Conservation (phyloP, 2,888 invertebrate species). For the Polietes domitor region DNA sequence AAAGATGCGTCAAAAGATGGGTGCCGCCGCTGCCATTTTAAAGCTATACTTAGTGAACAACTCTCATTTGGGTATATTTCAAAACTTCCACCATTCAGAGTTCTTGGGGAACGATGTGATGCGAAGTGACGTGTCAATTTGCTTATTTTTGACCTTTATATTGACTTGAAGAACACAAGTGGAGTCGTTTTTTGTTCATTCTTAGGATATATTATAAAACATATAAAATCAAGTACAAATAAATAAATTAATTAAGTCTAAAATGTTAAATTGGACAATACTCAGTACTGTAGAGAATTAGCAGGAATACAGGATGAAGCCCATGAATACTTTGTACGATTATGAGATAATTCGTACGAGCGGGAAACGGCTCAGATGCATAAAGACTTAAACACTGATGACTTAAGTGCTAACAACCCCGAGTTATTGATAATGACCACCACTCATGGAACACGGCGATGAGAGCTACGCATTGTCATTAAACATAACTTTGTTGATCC, state of each 20-base stretch:
- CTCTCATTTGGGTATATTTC: too few species aligned
- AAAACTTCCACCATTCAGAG: too few species aligned
- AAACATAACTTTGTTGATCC: constrained; percentile 91
- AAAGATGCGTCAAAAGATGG: too few species aligned
- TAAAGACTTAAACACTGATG: constrained; percentile 34
- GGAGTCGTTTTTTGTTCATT: background rate
- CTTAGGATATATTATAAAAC: constrained; percentile 14
- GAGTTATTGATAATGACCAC: constrained; percentile 74
- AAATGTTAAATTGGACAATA: background rate
- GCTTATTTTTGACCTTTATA: too few species aligned
- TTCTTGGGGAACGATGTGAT: too few species aligned
- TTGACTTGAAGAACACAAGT: too few species aligned
- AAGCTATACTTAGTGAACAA: too few species aligned
- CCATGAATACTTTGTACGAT: background rate
- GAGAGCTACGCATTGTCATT: constrained; percentile 78
- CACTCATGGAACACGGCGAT: constrained; percentile 72
- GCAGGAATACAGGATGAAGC: background rate
- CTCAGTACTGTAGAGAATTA: background rate
- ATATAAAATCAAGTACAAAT: constrained; percentile 28
- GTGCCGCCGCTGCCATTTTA: too few species aligned
- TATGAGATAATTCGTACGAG: background rate
- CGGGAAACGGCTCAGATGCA: background rate
- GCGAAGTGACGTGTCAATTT: too few species aligned
- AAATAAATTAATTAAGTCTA: constrained; percentile 31
- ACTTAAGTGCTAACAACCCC: constrained; percentile 78